Conservation (phyloP, 2,797 vertebrate genomes). For the Artibeus lituratus region DNA sequence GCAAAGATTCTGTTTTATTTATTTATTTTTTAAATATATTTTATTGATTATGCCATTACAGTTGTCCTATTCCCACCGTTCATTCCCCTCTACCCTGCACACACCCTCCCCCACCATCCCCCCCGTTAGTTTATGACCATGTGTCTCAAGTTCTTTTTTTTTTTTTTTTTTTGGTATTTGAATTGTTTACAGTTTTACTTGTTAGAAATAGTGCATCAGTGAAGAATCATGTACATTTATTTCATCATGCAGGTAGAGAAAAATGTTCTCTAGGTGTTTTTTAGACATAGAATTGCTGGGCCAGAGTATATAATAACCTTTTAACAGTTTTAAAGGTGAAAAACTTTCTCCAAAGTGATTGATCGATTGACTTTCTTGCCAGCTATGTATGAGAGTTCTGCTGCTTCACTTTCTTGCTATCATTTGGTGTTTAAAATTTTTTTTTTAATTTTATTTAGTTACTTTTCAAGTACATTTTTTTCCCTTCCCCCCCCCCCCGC, state of each 20-base stretch:
- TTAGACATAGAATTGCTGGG: not conserved
- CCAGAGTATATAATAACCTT: not conserved
- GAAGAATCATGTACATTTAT: not conserved
- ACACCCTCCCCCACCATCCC: too few relatives aligned
- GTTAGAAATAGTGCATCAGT: not conserved
- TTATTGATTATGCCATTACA: too few relatives aligned
- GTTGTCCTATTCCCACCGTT: too few relatives aligned
- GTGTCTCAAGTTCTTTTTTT: too few relatives aligned
- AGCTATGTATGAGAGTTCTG: not conserved
- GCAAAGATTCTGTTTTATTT: not conserved
- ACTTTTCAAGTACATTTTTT: too few relatives aligned
- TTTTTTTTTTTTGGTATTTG: too few relatives aligned
- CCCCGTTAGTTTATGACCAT: too few relatives aligned
- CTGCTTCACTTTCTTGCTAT: not conserved
- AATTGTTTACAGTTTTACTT: not conserved
- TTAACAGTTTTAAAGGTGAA: not conserved
- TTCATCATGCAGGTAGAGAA: not conserved
- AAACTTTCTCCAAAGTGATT: not conserved
- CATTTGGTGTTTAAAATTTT: not conserved
- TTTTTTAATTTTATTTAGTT: too few relatives aligned
- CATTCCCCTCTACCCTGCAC: too few relatives aligned
- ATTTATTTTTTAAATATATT: too few relatives aligned
- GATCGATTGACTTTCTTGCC: not conserved
- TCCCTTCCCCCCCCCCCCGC: too few relatives aligned
- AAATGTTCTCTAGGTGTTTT: not conserved